Evolutionary conservation across 2,113 vertebrate species (phyloP).

Genomic region (Alethe diademata): DNA sequence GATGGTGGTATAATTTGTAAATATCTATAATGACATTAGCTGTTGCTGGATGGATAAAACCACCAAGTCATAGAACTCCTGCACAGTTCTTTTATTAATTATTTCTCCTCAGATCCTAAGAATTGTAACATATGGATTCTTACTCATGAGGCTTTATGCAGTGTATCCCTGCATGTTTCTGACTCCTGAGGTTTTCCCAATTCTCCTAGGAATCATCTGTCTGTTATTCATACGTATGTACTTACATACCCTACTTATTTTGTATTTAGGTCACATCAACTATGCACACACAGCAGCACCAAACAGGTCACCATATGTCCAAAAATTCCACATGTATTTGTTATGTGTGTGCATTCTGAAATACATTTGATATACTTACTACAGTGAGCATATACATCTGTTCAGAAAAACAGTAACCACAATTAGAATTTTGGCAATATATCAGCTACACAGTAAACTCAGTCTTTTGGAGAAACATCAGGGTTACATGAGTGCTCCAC

Average conservation of each 20-base stretch:
- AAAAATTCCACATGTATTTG: background rate
- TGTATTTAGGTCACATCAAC: conserved; percentile 51
- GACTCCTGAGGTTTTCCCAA: background rate
- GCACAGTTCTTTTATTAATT: background rate
- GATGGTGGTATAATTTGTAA: background rate
- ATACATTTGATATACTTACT: background rate
- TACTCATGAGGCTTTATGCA: background rate
- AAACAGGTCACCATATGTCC: conserved; percentile 52
- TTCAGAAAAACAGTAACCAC: background rate
- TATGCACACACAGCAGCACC: background rate
- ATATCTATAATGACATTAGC: background rate
- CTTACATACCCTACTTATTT: background rate
- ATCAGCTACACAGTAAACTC: background rate
- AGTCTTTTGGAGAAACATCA: background rate
- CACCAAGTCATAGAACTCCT: background rate
- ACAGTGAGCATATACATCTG: background rate
- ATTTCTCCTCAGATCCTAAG: background rate
- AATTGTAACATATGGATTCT: background rate
- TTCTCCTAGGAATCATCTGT: background rate
- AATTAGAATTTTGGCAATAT: background rate
- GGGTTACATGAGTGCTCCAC: background rate
- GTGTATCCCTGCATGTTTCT: background rate
- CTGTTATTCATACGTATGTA: background rate
- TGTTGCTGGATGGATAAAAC: background rate
- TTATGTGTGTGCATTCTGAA: background rate